Conservation (phyloP, 2,888 invertebrate species). For the Phania funesta region DNA sequence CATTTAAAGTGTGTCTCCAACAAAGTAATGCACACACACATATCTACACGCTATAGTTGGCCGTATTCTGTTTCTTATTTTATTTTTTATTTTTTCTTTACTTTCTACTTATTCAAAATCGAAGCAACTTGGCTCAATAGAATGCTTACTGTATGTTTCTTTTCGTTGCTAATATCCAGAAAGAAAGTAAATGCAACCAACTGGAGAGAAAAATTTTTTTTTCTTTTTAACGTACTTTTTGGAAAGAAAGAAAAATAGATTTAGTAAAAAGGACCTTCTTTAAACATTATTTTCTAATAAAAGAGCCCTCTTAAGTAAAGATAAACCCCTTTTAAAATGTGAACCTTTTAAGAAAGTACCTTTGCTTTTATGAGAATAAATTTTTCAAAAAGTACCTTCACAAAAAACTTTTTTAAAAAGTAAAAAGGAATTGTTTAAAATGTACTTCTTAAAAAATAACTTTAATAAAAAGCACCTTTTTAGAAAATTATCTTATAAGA, state of each 20-base stretch:
- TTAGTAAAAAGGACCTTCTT: no score
- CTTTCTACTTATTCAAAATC: background rate
- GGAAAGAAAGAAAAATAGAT: no score
- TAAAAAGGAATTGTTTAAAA: background rate
- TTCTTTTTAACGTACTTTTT: no score
- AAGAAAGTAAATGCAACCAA: background rate
- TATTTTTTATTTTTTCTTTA: background rate
- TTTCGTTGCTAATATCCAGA: background rate
- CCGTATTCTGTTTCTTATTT: conserved; percentile 22
- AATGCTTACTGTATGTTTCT: conserved; percentile 36
- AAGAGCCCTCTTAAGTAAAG: no score
- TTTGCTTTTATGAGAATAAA: background rate
- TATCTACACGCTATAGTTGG: background rate
- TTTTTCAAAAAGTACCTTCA: background rate
- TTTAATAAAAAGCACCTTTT: background rate
- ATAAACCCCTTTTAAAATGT: no score
- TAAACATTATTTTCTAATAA: no score
- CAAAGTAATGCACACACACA: background rate
- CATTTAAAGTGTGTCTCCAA: background rate
- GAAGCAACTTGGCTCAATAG: conserved; percentile 34
- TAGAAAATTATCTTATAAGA: background rate
- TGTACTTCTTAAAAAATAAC: background rate
- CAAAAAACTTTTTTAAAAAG: background rate
- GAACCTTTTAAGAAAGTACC: no score
- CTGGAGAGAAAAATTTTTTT: background rate